Evolutionary conservation across 1,140 invertebrate genomes (phyloP), one percentile per base, ranked within the genome.

Genomic region (Goniozus legneri): DNA sequence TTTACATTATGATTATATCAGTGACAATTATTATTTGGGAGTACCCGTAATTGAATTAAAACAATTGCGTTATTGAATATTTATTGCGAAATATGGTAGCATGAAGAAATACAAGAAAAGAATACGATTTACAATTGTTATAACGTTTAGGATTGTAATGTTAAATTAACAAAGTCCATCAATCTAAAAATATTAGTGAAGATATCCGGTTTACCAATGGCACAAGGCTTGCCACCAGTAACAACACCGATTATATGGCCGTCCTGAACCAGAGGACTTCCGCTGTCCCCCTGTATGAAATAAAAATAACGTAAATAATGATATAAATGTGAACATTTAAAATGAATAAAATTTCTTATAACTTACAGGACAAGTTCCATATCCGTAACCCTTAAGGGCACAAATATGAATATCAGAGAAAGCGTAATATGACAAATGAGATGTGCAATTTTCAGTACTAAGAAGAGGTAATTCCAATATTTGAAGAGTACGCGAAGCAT

Each of bases 181-280:
- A 75, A 77, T 20, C 62, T 55, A 1, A 64, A 63, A 8, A 86
- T 10, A 27, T 27, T 27, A 10, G 24, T 27, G 4, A 27, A 27
- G 10, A 27, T 27, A 10, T 27, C 24, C 10, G 24, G 24, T 27
- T 4, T 10, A 27, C 24, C 24, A 27, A 27, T 10, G 10, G 24
- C 24, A 27, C 24, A 27, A 6, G 4, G 4, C 4, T 6, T 27
- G 10, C 24, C 24, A 27, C 24, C 24, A 10, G 24, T 6, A 27
- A 27, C 24, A 27, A 27, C 24, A 10, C 4, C 24, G 10, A 4
- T 10, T 27, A 27, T 6, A 4, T 27, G 4, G 10, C 24, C 24
- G 10, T 10, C 24, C 4, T 6, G 4, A 27, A 27, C 10, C 10
- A 27, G 24, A 27, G 24, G 24, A 27, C 24, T 27, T 4, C 24